phyloP scores from a whole-genome alignment of 2,888 invertebrate species.

The Brachyopa scutellaris region DNA sequence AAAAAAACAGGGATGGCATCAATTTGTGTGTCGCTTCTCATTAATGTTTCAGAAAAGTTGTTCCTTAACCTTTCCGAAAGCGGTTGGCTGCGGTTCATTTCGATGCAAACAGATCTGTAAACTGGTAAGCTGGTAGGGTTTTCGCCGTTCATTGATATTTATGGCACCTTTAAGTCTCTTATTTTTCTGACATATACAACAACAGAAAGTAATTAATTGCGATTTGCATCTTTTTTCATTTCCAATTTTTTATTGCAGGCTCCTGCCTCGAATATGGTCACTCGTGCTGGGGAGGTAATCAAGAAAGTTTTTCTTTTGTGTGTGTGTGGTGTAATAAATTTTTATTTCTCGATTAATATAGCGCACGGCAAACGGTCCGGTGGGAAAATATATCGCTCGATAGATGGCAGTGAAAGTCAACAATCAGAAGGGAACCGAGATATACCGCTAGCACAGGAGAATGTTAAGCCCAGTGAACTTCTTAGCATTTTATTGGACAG shows the following conservation, averaged over 20 bases:
- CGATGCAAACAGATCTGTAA: constrained; percentile 27
- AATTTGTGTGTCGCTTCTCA: constrained; percentile 36
- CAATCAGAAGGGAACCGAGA: constrained; percentile 46
- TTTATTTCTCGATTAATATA: constrained; percentile 54
- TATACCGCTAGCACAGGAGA: constrained; percentile 45
- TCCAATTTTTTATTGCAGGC: constrained; percentile 74
- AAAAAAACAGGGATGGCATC: no score
- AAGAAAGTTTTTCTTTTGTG: constrained; percentile 35
- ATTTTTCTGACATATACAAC: not conserved
- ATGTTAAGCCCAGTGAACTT: constrained; percentile 57
- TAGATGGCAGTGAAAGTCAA: constrained; percentile 64
- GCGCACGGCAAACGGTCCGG: constrained; percentile 66
- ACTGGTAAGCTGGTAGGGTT: constrained; percentile 29
- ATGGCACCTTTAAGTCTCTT: constrained; percentile 18
- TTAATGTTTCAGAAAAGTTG: constrained; percentile 27
- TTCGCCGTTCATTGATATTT: constrained; percentile 53
- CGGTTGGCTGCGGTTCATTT: not conserved
- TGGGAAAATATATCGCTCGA: constrained; percentile 68
- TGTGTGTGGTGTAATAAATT: constrained; percentile 42
- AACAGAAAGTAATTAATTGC: constrained; percentile 61
- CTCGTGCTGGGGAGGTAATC: constrained; percentile 80
- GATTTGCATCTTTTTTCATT: constrained; percentile 56
- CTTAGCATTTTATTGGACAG: constrained; percentile 54
- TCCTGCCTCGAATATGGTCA: constrained; percentile 81
- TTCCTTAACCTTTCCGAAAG: constrained; percentile 1